These are phyloP conservation scores for Crossocerus cetratus DNA, from an alignment of 2,888 invertebrate species.

Conservation along the genomic window DNA sequence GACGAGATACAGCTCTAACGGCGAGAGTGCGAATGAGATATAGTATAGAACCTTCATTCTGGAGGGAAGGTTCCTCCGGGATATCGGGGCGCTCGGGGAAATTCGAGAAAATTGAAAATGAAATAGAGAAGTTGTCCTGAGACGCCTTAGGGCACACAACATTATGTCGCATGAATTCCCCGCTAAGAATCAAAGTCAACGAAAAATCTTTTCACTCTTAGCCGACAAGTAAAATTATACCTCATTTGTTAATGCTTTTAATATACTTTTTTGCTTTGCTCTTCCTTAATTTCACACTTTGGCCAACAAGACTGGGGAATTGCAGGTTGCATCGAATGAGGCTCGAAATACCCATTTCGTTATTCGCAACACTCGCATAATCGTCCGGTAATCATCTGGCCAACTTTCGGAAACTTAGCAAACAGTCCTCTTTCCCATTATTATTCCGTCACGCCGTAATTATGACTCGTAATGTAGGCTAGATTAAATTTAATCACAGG, in stretches of 20 bases:
- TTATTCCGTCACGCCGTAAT: conserved; percentile 45
- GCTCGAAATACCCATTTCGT: too few relatives aligned
- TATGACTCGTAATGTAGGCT: conserved; percentile 44
- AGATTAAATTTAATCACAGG: conserved; percentile 51
- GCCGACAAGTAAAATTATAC: too few relatives aligned
- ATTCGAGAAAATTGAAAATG: conserved; percentile 2
- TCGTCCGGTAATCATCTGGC: conserved; percentile 11
- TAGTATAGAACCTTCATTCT: too few relatives aligned
- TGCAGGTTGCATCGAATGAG: too few relatives aligned
- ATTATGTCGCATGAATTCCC: too few relatives aligned
- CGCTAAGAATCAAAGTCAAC: too few relatives aligned
- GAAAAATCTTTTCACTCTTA: too few relatives aligned
- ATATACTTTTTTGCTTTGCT: too few relatives aligned
- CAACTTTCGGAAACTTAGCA: conserved; percentile 5
- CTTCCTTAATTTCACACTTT: too few relatives aligned
- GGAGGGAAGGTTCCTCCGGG: not conserved
- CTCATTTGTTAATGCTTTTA: too few relatives aligned
- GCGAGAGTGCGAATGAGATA: not conserved
- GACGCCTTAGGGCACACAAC: not conserved
- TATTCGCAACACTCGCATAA: not conserved
- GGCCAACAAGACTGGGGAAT: too few relatives aligned
- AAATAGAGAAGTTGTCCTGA: not conserved
- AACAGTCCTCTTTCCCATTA: conserved; percentile 39
- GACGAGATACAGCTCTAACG: not conserved
- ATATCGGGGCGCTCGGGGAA: not conserved